Evolutionary conservation across 2,888 invertebrate genomes (phyloP).

Genomic region (Fragum whitleyi): DNA sequence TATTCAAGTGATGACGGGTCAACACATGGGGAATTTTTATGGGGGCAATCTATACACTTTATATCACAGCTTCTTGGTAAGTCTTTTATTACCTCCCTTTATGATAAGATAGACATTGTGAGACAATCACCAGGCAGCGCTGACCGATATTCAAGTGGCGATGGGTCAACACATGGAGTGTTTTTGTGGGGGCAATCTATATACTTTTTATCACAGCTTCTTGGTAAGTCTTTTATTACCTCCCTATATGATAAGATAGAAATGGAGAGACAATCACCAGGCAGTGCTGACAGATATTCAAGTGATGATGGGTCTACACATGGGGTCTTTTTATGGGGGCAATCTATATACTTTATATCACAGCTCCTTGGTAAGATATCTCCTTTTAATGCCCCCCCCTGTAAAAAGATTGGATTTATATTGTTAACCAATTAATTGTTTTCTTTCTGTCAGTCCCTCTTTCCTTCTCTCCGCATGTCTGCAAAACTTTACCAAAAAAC

Average conservation of each 20-base stretch:
- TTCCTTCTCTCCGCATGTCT: too few species aligned
- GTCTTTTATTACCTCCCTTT: too few species aligned
- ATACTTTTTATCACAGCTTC: conserved; percentile 96
- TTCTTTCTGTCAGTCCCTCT: too few species aligned
- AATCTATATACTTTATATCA: conserved; percentile 97
- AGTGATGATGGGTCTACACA: conserved; percentile 86
- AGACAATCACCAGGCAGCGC: conserved; percentile 90
- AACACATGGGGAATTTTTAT: conserved; percentile 90
- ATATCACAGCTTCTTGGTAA: conserved; percentile 93
- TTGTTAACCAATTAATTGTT: too few species aligned
- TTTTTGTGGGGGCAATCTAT: conserved; percentile 98
- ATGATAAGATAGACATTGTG: conserved; percentile 91
- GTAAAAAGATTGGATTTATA: not conserved
- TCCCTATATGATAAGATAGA: conserved; percentile 90
- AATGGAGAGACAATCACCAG: conserved; percentile 90
- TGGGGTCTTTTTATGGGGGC: conserved; percentile 95
- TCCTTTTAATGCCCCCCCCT: too few species aligned
- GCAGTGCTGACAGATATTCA: conserved; percentile 89
- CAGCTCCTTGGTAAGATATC: conserved; percentile 91
- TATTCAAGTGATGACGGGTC: conserved; percentile 87
- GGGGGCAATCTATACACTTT: conserved; percentile 98
- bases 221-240: conserved; percentile 88
- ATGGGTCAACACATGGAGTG: conserved; percentile 86
- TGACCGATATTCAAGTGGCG: conserved; percentile 88
- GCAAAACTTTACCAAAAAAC: too few species aligned